Evolutionary conservation across 2,888 invertebrate genomes (phyloP).

Genomic region (Apodemia hepburni): DNA sequence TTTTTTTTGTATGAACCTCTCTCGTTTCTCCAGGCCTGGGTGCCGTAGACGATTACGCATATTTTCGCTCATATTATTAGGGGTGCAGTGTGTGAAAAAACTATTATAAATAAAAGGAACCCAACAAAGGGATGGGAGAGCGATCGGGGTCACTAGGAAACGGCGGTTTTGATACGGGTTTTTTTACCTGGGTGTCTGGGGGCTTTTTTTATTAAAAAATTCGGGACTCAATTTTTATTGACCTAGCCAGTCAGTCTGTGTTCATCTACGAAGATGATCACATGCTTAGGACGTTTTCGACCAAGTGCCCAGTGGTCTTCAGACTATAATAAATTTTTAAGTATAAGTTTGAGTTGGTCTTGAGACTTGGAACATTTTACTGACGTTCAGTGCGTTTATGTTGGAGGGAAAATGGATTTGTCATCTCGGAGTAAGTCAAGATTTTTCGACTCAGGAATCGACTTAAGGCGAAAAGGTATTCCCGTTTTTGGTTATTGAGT

Average conservation of each 20-base stretch:
- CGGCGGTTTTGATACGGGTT: slow-evolving; percentile 77
- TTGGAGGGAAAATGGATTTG: slow-evolving; percentile 63
- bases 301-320: slow-evolving; percentile 59
- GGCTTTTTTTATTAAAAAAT: slow-evolving; percentile 66
- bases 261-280: slow-evolving; percentile 78
- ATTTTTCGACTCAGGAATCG: slow-evolving; percentile 79
- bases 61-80: slow-evolving; percentile 76
- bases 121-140: slow-evolving; percentile 76
- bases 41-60: slow-evolving; percentile 66
- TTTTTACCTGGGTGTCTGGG: slow-evolving; percentile 75
- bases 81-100: slow-evolving; percentile 78
- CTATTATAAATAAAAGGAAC: slow-evolving; percentile 77
- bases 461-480: slow-evolving; percentile 75
- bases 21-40: slow-evolving; percentile 40
- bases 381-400: slow-evolving; percentile 34
- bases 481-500: slow-evolving; percentile 25
- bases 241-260: slow-evolving; percentile 77
- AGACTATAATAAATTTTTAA: slow-evolving; percentile 21
- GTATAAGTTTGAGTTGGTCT: slow-evolving; percentile 35
- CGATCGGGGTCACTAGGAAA: slow-evolving; percentile 80
- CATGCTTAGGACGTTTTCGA: slow-evolving; percentile 55
- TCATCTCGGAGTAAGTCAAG: slow-evolving; percentile 77
- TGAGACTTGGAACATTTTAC: slow-evolving; percentile 32
- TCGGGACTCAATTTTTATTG: slow-evolving; percentile 59
- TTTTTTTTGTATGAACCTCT: slow-evolving; percentile 66